These are phyloP conservation scores for Rhagonycha lutea DNA, from an alignment of 2,888 invertebrate species.

Conservation along the genomic window DNA sequence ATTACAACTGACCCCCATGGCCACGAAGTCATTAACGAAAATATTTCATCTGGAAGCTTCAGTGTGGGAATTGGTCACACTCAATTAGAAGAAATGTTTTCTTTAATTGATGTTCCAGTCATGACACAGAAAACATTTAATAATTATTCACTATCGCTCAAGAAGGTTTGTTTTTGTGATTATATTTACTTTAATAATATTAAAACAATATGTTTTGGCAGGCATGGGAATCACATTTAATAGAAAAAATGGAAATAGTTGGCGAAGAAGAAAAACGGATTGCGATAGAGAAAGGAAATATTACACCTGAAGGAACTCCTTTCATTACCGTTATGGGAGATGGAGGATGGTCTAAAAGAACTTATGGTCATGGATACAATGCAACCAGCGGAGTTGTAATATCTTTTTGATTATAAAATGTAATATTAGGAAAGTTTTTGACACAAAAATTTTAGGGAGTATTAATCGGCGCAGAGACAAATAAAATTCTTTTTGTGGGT, in stretches of 20 bases:
- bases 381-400: neutral
- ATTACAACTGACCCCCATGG: neutral
- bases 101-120: neutral
- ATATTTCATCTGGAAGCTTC: neutral
- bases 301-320: neutral
- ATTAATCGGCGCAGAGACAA: neutral
- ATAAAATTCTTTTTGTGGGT: neutral
- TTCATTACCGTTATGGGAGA: neutral
- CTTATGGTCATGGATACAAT: neutral
- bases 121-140: constrained; percentile 3
- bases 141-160: neutral
- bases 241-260: neutral
- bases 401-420: neutral
- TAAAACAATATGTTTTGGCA: neutral
- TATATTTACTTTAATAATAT: neutral
- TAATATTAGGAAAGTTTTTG: neutral
- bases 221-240: neutral
- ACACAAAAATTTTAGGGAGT: neutral
- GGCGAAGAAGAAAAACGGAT: constrained; percentile 1
- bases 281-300: neutral
- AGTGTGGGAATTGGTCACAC: constrained; percentile 1
- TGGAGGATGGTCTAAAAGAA: neutral
- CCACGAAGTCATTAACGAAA: neutral
- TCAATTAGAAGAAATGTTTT: neutral
- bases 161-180: neutral